Conservation (phyloP, 2,797 vertebrate genomes). For the Sebastes umbrosus region DNA sequence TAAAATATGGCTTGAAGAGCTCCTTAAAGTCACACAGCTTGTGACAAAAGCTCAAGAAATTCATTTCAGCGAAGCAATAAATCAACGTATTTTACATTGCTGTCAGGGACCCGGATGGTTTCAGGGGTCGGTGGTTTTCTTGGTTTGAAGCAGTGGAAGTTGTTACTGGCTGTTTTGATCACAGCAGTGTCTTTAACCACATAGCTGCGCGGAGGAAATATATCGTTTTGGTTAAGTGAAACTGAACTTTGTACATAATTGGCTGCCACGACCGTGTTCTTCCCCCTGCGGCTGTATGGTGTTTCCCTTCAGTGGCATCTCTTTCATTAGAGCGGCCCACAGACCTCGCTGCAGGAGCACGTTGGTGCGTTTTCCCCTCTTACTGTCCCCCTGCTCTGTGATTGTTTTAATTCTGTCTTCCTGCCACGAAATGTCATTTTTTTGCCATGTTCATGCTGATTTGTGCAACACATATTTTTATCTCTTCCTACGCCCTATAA, state of each 20-base stretch:
- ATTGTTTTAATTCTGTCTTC: conserved; percentile 13
- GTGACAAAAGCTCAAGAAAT: not conserved
- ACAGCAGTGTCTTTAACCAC: conserved; percentile 66
- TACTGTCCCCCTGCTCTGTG: not conserved
- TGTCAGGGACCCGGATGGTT: conserved; percentile 24
- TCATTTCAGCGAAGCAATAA: conserved; percentile 18
- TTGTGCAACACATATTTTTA: not conserved
- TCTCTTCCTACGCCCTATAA: not conserved
- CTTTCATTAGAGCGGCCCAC: conserved; percentile 68
- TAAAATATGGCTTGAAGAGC: not conserved
- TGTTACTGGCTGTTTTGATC: conserved; percentile 62
- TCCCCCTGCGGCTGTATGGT: conserved; percentile 69
- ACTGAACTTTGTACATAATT: conserved; percentile 82
- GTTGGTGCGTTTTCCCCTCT: conserved; percentile 23
- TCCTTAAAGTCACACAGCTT: conserved; percentile 11
- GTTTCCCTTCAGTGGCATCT: conserved; percentile 74
- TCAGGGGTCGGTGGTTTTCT: conserved; percentile 48
- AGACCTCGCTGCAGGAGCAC: conserved; percentile 49
- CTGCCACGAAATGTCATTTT: not conserved
- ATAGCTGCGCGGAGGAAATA: conserved; percentile 63
- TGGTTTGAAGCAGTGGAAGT: conserved; percentile 59
- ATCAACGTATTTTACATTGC: conserved; percentile 16
- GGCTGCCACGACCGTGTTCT: conserved; percentile 62
- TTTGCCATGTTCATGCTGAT: not conserved
- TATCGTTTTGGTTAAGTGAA: conserved; percentile 74